Base-by-base conservation (phyloP, 2,888 invertebrate genomes). In the Sympetrum striolatum region DNA sequence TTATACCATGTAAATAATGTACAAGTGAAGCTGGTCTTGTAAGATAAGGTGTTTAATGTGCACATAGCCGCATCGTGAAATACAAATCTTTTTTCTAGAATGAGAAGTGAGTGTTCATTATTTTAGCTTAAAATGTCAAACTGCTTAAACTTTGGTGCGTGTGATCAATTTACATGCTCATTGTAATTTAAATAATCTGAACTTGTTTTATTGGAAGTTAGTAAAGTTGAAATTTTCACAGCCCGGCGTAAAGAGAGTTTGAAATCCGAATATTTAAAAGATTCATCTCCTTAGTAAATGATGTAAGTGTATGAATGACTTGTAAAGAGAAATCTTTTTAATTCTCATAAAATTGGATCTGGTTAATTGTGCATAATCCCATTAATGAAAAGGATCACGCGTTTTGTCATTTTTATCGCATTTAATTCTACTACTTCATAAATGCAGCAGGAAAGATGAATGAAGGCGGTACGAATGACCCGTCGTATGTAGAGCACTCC, bases 21-120 rank as follows among this genome's bases (percentile, higher is more conserved):
- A 94, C 93, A 94, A 94, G 93, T 93, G 93, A 94, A 94, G 94
- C 94, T 94, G 94, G 93, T 94, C 94, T 94, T 94, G 94, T 94
- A 94, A 94, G 94, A 94, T 94, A 94, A 94, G 94, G 94, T 94
- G 94, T 95, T 95, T 95, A 95, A 94, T 95, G 94, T 95, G 95
- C 94, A 94, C 94, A 94, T 95, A 95, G 94, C 93, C 93, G 92
- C 92, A 92, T 91, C 91, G 90, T 91, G 90, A 90, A 80, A 90
- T 91, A 91, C 91, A 90, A 91, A 91, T 90, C 91, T 90, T 90
- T 90, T 90, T 91, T 81, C 80, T 91, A 90, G 90, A 82, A 80
- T 82, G 90, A 90, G 91, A 86, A 86, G 60, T 86, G 86, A 86
- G 86, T 86, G 60, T 86, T 86, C 37, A 86, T 86, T 86, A 86